Evolutionary conservation across 2,113 vertebrate genomes (phyloP).

Genomic region (Loxodonta africana): DNA sequence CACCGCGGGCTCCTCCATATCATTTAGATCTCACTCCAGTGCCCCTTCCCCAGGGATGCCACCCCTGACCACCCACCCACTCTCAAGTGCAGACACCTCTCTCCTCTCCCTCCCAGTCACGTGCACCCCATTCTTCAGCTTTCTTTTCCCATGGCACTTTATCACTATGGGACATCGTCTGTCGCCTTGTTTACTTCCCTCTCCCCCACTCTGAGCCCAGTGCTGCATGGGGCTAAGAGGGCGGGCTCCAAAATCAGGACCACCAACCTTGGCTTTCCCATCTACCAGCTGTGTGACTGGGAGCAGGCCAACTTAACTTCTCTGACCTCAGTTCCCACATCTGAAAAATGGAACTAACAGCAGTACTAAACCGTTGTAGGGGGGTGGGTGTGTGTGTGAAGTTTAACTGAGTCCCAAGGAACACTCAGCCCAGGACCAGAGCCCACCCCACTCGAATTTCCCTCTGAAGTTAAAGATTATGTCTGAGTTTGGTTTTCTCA

Average conservation of each 20-base stretch:
- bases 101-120: background rate
- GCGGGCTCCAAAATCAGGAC: background rate
- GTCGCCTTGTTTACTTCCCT: background rate
- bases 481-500: background rate
- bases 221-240: rapidly evolving
- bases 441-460: background rate
- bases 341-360: background rate
- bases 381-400: too few species aligned
- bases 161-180: background rate
- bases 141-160: background rate
- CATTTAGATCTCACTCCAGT: background rate
- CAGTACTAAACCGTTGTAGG: background rate
- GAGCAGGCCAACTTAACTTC: background rate
- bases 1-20: rapidly evolving
- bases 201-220: background rate
- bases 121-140: background rate
- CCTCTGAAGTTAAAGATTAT: background rate
- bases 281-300: background rate
- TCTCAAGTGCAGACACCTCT: background rate
- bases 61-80: background rate
- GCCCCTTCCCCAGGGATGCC: background rate
- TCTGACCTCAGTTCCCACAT: background rate
- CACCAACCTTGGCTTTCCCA: background rate
- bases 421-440: background rate
- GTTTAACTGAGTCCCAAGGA: background rate